Evolutionary conservation across 2,113 vertebrate genomes (phyloP).

Genomic region (Pteronura brasiliensis): DNA sequence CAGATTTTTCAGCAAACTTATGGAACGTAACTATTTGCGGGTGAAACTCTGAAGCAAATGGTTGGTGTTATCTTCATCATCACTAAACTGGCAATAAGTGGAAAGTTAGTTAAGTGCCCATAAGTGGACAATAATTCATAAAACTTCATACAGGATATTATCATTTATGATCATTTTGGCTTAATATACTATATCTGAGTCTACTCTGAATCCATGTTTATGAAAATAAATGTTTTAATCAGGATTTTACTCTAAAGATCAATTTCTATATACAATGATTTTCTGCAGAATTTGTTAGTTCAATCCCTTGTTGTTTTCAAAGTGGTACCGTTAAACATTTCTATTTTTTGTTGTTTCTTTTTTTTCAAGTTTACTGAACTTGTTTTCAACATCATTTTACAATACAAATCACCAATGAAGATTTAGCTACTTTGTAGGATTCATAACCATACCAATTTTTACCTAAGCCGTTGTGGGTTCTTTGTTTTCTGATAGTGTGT

Average conservation of each 20-base stretch:
- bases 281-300: not conserved
- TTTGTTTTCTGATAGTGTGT: not conserved
- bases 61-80: not conserved
- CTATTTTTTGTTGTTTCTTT: not conserved
- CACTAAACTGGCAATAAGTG: not conserved
- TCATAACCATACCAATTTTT: not conserved
- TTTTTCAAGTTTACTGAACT: not conserved
- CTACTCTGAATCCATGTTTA: not conserved
- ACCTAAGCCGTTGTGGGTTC: not conserved
- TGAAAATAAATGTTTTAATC: not conserved
- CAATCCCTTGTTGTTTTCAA: conserved; percentile 6
- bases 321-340: not conserved
- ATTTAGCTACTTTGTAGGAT: not conserved
- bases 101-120: not conserved
- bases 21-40: not conserved
- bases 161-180: not conserved
- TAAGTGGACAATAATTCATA: not conserved
- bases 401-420: conserved; percentile 11
- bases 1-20: not conserved
- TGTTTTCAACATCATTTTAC: conserved; percentile 1
- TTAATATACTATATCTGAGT: not conserved
- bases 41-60: not conserved
- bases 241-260: not conserved
- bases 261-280: not conserved
- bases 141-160: not conserved